phyloP scores from a whole-genome alignment of 2,113 vertebrate genomes.

The Casuarius casuarius region DNA sequence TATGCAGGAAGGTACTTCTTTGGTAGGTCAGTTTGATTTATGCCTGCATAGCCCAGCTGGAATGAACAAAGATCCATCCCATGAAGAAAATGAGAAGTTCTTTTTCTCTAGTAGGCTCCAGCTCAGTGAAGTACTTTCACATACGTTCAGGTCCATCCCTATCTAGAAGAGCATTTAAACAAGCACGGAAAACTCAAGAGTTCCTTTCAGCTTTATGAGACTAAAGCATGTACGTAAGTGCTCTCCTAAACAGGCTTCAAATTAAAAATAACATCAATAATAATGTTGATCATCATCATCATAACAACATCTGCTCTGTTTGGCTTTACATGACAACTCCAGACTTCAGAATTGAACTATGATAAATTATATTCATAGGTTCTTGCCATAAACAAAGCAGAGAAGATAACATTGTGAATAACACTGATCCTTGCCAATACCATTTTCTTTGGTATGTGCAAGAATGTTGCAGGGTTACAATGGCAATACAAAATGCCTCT shows the following conservation, averaged over 20 bases:
- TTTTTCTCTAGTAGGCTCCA: not conserved
- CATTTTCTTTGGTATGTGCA: not conserved
- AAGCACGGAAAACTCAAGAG: not conserved
- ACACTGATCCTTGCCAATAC: not conserved
- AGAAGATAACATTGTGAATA: not conserved
- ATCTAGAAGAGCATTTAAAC: not conserved
- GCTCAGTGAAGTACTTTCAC: not conserved
- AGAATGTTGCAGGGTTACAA: not conserved
- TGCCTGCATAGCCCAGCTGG: not conserved
- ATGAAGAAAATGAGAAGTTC: not conserved
- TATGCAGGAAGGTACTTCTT: slow-evolving; percentile 22
- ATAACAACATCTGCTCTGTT: slow-evolving; percentile 25
- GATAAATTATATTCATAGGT: not conserved
- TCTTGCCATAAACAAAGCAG: not conserved
- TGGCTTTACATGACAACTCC: not conserved
- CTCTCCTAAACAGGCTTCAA: not conserved
- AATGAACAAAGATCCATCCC: not conserved
- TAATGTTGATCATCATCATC: not conserved
- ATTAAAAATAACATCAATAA: slow-evolving; percentile 12
- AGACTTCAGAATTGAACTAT: not conserved
- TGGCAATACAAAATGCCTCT: not conserved
- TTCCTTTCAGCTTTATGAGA: not conserved
- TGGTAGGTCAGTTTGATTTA: slow-evolving; percentile 23
- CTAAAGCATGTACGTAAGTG: not conserved
- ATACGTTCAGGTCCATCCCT: not conserved